Conservation (phyloP, 1,140 invertebrate species). For the Melanaphis sacchari region DNA sequence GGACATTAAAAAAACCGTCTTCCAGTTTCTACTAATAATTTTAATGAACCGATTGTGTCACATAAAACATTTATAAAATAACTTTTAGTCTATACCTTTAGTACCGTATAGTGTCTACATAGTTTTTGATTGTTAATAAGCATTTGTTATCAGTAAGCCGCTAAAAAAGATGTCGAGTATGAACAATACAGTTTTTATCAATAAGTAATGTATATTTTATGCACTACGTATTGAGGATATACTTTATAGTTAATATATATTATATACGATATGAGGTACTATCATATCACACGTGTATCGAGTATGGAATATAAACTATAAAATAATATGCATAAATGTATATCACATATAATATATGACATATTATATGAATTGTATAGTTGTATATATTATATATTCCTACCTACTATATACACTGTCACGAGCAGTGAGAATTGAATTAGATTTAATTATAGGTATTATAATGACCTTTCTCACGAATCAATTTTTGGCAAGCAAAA, state of each 20-base stretch:
- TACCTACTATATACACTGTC: neutral
- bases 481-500: neutral
- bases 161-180: neutral
- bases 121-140: neutral
- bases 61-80: neutral
- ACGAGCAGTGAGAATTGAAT: conserved; percentile 8
- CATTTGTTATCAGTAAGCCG: neutral
- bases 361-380: neutral
- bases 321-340: too few relatives aligned
- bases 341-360: too few relatives aligned
- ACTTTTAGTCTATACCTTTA: neutral
- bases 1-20: neutral
- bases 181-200: neutral
- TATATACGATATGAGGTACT: too few relatives aligned
- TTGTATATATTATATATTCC: neutral
- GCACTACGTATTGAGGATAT: too few relatives aligned
- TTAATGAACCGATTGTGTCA: neutral
- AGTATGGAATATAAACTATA: too few relatives aligned
- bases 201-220: too few relatives aligned
- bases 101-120: neutral
- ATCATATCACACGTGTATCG: too few relatives aligned
- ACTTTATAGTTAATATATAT: too few relatives aligned
- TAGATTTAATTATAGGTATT: neutral
- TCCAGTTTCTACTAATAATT: neutral
- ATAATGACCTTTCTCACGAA: neutral